A percentile compares a stretch with the other conserved stretches of the same genome.
Conservation (phyloP, 2,797 vertebrate genomes). For the Hydrolagus colliei region DNA sequence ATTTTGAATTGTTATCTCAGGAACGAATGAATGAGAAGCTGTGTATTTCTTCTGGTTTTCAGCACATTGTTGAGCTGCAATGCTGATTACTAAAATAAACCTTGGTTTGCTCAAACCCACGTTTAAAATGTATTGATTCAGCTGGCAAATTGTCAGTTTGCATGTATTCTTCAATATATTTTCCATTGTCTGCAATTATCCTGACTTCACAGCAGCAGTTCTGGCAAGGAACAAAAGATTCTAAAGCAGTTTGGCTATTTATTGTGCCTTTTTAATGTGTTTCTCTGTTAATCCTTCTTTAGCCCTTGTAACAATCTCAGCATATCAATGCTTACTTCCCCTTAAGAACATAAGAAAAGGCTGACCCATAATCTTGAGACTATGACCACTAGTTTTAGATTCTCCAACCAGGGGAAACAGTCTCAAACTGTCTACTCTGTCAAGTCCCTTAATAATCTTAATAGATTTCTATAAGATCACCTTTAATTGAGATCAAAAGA, state of each 20-base stretch:
- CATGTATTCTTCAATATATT: not conserved
- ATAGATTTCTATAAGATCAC: too few species aligned
- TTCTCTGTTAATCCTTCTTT: not conserved
- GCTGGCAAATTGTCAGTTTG: not conserved
- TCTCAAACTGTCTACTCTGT: too few species aligned
- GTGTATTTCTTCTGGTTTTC: not conserved
- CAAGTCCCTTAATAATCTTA: too few species aligned
- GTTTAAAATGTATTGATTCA: not conserved
- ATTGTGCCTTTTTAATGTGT: not conserved
- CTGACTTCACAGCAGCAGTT: not conserved
- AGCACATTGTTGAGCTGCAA: not conserved
- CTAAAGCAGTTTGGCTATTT: not conserved
- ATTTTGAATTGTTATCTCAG: not conserved
- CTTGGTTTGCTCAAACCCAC: not conserved
- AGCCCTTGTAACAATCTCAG: not conserved
- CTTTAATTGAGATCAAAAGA: not conserved
- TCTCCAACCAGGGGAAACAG: too few species aligned
- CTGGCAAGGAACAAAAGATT: not conserved
- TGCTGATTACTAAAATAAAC: not conserved
- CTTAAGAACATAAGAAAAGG: not conserved
- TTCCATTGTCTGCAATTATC: not conserved
- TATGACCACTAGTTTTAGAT: too few species aligned
- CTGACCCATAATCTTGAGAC: too few species aligned
- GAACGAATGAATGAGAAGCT: not conserved
- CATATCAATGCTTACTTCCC: not conserved